Evolutionary conservation across 2,113 vertebrate species (phyloP), one percentile per base, ranked within the genome.

Genomic region (Henicopernis longicauda): DNA sequence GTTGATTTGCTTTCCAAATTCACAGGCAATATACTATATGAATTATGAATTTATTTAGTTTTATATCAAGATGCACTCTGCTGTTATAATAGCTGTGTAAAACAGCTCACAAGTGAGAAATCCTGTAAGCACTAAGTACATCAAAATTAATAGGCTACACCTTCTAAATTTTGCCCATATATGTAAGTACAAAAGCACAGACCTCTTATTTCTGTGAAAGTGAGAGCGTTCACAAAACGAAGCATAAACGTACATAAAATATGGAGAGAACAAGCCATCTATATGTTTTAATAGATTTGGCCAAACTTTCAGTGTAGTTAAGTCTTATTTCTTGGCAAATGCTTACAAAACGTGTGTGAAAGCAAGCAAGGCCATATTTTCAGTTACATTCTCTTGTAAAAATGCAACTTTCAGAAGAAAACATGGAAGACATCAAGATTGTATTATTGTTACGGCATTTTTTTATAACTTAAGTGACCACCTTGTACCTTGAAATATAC

Each of bases 1-100:
- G 58, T 50, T 96, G 76, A 92, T 97, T 95, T 96, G 86, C 81
- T 97, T 95, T 77, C 86, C 52, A 82, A 97, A 89, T 59, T 89
- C 82, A 84, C 31, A 82, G 52, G 44, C 91, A 94, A 93, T 63
- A 88, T 31, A 45, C 11, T 27, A 38, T 1, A 7, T 22, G 11
- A 76, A 61, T 79, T 81, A 73, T 23, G 62, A 93, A 94, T 96
- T 93, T 69, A 91, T 94, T 96, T 72, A 67, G 66, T 82, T 95
- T 36, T 78, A 36, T 23, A 86, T 34, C 74, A 87, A 89, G 85
- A 72, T 92, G 72, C 87, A 83, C 65, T 77, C 93, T 95, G 89
- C 87, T 61, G 16, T 12, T 90, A 72, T 29, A 96, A 93, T 40
- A 83, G 32, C 34, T 73, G 40, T 10, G 65, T 72, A 38, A 47